These are phyloP conservation scores for Sclerodermus sp. DNA, from an alignment of 2,888 invertebrate genomes.

Conservation along the genomic window DNA sequence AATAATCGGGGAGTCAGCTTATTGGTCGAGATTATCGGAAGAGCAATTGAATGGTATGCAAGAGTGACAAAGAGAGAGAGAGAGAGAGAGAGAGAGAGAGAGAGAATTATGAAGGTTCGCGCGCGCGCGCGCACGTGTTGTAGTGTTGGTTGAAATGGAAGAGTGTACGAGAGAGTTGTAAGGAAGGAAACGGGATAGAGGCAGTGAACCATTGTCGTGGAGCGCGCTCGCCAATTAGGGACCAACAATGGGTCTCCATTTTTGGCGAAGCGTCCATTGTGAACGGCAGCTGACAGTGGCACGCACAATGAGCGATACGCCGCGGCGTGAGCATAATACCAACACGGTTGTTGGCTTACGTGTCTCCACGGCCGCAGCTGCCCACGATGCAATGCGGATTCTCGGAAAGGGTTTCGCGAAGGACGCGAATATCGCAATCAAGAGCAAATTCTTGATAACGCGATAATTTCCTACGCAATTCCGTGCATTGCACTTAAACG, in stretches of 20 bases:
- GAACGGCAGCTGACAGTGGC: slow-evolving; percentile 30
- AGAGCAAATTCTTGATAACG: too few relatives aligned
- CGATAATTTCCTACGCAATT: too few relatives aligned
- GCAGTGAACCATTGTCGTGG: slow-evolving; percentile 14
- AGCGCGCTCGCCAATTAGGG: slow-evolving; percentile 22
- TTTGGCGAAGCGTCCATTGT: slow-evolving; percentile 29
- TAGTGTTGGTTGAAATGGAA: background rate
- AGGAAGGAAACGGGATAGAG: slow-evolving; percentile 4
- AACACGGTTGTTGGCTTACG: slow-evolving; percentile 15
- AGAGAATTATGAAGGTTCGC: too few relatives aligned
- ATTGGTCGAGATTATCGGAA: too few relatives aligned
- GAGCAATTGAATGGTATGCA: too few relatives aligned
- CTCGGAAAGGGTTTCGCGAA: too few relatives aligned
- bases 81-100: too few relatives aligned
- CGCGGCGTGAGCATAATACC: slow-evolving; percentile 18
- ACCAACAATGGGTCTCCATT: slow-evolving; percentile 21
- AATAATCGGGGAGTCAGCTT: too few relatives aligned
- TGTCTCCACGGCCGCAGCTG: slow-evolving; percentile 23
- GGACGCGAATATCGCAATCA: too few relatives aligned
- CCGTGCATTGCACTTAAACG: too few relatives aligned
- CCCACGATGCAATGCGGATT: slow-evolving; percentile 2
- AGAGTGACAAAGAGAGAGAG: too few relatives aligned
- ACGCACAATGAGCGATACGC: slow-evolving; percentile 27
- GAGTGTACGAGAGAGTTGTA: slow-evolving; percentile 1
- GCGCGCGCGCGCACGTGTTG: too few relatives aligned